Conservation (phyloP, 2,888 invertebrate species). For the Eucera pruinosa region DNA sequence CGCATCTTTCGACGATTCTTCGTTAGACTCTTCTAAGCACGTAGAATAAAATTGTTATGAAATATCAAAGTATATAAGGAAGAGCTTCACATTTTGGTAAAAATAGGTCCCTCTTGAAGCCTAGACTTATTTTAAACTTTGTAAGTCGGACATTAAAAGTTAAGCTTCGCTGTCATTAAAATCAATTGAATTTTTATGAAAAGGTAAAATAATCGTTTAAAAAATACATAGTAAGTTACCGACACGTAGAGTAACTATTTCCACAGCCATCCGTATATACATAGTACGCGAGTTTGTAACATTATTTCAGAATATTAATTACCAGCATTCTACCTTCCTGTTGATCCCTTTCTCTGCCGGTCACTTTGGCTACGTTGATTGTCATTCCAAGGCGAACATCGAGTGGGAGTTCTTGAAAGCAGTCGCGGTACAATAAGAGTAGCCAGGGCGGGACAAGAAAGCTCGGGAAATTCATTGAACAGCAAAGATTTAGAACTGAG, state of each 20-base stretch:
- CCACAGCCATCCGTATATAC: too few relatives aligned
- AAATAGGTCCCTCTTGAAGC: too few relatives aligned
- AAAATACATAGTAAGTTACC: too few relatives aligned
- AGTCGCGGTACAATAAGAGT: constrained; percentile 1
- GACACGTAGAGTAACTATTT: too few relatives aligned
- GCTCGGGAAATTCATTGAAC: constrained; percentile 26
- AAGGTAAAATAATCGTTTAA: too few relatives aligned
- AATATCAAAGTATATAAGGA: background rate
- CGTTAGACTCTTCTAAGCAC: background rate
- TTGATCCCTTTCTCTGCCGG: background rate
- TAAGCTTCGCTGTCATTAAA: too few relatives aligned
- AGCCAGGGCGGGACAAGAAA: background rate
- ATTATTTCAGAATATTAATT: background rate
- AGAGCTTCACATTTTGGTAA: too few relatives aligned
- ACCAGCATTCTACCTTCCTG: background rate
- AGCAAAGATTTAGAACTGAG: constrained; percentile 43
- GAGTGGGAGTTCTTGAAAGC: constrained; percentile 17
- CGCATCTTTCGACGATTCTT: background rate
- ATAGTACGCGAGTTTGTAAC: too few relatives aligned
- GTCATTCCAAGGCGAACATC: constrained; percentile 9
- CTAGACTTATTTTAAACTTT: too few relatives aligned
- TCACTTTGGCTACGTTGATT: background rate
- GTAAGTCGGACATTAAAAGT: too few relatives aligned
- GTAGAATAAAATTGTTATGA: background rate
- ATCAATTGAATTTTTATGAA: too few relatives aligned